Conservation (phyloP, 1,140 invertebrate species). For the Ceratoteleas bidentatus region DNA sequence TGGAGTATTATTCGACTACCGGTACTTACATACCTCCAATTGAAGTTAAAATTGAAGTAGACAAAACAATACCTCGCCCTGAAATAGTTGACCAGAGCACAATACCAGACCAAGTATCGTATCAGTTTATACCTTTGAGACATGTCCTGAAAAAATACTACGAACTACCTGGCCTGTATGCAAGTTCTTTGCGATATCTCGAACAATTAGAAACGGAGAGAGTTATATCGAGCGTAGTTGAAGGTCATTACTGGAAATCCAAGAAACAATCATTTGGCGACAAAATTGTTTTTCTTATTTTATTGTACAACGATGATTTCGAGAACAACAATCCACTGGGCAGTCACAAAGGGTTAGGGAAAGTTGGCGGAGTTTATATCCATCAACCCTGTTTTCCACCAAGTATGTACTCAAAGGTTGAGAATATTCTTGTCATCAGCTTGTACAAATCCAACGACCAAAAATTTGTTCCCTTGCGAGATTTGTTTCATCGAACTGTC, state of each 20-base stretch:
- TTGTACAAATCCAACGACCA: constrained; percentile 68
- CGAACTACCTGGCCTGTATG: no score
- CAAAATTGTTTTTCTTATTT: no score
- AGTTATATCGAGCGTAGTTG: no score
- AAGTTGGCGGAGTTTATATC: constrained; percentile 67
- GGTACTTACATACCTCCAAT: constrained; percentile 13
- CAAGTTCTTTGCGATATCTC: no score
- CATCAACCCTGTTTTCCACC: constrained; percentile 66
- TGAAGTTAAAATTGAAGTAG: constrained; percentile 11
- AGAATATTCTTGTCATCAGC: constrained; percentile 68
- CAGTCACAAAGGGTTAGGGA: constrained; percentile 62
- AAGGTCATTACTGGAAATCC: no score
- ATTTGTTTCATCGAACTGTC: constrained; percentile 5
- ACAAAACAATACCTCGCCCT: neutral
- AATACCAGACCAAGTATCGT: neutral
- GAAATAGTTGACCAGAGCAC: neutral
- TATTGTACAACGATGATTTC: no score
- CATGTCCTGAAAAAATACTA: no score
- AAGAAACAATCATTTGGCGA: no score
- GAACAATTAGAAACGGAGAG: no score
- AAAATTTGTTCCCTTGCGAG: constrained; percentile 23
- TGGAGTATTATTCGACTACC: neutral
- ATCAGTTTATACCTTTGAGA: constrained; percentile 18
- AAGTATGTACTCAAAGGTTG: constrained; percentile 50
- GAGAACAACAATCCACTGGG: constrained; percentile 69